Evolutionary conservation across 2,888 invertebrate species (phyloP).

Genomic region (Xylota segnis): DNA sequence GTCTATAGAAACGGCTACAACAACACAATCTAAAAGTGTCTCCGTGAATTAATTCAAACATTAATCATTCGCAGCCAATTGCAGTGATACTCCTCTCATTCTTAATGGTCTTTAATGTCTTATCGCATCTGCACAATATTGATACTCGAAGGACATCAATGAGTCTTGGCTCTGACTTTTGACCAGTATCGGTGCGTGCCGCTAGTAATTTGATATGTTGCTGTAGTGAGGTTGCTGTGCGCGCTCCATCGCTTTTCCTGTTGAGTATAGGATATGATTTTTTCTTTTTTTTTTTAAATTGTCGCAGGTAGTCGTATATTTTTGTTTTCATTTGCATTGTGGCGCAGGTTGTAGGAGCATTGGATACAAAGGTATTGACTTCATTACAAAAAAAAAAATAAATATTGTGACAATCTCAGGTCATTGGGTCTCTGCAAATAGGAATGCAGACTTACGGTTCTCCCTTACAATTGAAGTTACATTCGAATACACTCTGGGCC

Average conservation of each 20-base stretch:
- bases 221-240: constrained; percentile 23
- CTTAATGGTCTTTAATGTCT: constrained; percentile 70
- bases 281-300: constrained; percentile 17
- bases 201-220: constrained; percentile 68
- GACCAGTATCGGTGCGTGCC: constrained; percentile 50
- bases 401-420: too few species aligned
- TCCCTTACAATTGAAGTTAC: too few species aligned
- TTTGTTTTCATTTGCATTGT: constrained; percentile 22
- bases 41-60: constrained; percentile 57
- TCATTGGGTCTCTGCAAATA: too few species aligned
- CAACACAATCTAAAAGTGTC: constrained; percentile 65
- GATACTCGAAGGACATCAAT: constrained; percentile 70
- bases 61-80: constrained; percentile 68
- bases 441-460: too few species aligned
- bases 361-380: constrained; percentile 9
- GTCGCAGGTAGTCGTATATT: constrained; percentile 31
- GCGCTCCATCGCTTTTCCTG: constrained; percentile 29
- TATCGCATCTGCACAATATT: constrained; percentile 71
- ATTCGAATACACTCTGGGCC: too few species aligned
- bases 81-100: constrained; percentile 48
- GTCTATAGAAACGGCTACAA: constrained; percentile 24
- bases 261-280: constrained; percentile 1
- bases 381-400: constrained; percentile 24
- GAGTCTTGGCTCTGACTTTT: constrained; percentile 52
- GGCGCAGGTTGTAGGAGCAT: neutral